Percentiles rank a stretch among this genome's conserved stretches.
phyloP scores from a whole-genome alignment of 2,888 invertebrate genomes.

The Dromius quadrimaculatus region DNA sequence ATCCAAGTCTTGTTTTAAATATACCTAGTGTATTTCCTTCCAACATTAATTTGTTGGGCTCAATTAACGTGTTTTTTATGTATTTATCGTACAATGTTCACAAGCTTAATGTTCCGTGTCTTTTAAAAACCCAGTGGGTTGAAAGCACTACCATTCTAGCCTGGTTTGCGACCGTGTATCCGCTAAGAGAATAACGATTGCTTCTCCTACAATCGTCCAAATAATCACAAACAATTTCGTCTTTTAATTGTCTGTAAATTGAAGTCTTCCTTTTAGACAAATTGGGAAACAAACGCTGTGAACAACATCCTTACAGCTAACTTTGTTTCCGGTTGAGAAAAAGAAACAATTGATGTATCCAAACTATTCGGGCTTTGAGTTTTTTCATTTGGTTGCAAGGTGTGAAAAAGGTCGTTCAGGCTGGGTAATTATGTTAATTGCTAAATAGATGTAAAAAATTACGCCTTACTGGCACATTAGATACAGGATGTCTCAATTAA shows the following conservation, averaged over 20 bases:
- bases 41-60: conserved; percentile 42
- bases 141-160: conserved; percentile 14
- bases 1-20: conserved; percentile 3
- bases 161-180: conserved; percentile 5
- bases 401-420: conserved; percentile 21
- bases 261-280: conserved; percentile 37
- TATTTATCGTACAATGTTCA: conserved; percentile 41
- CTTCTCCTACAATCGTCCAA: conserved; percentile 22
- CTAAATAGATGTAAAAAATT: background rate
- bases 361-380: conserved; percentile 17
- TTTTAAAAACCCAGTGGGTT: conserved; percentile 31
- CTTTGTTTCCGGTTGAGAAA: conserved; percentile 23
- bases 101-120: conserved; percentile 40
- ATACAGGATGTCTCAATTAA: no score
- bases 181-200: conserved; percentile 9
- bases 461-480: no score
- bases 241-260: conserved; percentile 44
- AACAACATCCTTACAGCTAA: conserved; percentile 33
- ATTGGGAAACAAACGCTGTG: conserved; percentile 25
- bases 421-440: background rate
- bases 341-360: conserved; percentile 19
- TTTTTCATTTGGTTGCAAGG: background rate
- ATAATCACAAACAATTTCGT: conserved; percentile 33
- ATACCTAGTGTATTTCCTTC: conserved; percentile 43
- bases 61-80: conserved; percentile 45